phyloP scores from a whole-genome alignment of 2,797 vertebrate species.

The Coracias cyanogaster region DNA sequence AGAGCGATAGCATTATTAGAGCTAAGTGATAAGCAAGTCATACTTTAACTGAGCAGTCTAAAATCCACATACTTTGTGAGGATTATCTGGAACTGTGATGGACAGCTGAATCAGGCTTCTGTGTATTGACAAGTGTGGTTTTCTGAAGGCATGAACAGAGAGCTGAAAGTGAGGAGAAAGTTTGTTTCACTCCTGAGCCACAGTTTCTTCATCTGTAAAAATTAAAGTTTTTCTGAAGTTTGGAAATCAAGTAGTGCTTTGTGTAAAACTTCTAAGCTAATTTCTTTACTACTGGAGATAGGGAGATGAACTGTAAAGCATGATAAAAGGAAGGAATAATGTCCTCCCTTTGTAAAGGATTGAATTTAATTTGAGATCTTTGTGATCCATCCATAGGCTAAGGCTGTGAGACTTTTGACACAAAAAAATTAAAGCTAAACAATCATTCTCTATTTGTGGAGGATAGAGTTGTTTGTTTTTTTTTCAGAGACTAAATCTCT shows the following conservation, averaged over 20 bases:
- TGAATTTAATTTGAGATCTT: not conserved
- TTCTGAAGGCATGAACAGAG: not conserved
- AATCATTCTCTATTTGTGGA: not conserved
- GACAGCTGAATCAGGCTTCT: not conserved
- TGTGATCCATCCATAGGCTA: not conserved
- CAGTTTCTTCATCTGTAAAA: not conserved
- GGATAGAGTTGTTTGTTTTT: not conserved
- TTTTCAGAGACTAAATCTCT: not conserved
- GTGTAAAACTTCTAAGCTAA: not conserved
- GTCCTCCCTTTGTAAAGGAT: not conserved
- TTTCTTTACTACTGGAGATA: not conserved
- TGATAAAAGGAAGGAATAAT: not conserved
- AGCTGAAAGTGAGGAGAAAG: not conserved
- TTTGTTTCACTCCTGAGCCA: not conserved
- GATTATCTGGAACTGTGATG: constrained; percentile 3
- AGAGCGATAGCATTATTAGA: not conserved
- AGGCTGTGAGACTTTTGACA: not conserved
- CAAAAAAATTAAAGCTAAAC: not conserved
- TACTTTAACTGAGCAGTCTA: constrained; percentile 36
- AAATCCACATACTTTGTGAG: constrained; percentile 17
- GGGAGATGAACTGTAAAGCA: not conserved
- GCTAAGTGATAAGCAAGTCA: constrained; percentile 30
- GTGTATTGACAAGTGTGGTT: not conserved
- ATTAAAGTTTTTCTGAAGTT: not conserved
- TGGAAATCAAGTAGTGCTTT: not conserved